These are phyloP conservation scores for Notolabrus celidotus DNA, from an alignment of 2,797 vertebrate genomes.

Conservation along the genomic window DNA sequence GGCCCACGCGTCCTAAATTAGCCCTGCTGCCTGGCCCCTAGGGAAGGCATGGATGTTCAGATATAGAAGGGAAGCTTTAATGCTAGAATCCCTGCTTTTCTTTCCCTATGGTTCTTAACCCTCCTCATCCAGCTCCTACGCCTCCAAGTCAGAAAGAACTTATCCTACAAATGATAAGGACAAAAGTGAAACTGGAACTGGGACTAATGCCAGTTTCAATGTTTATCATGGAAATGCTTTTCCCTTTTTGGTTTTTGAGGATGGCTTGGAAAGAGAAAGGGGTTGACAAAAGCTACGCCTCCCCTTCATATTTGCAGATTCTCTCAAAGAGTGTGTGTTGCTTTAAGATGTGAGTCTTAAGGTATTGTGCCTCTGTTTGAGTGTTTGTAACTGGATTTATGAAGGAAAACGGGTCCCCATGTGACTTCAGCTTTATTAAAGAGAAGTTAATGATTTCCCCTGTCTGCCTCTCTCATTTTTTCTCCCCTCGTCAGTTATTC, in stretches of 20 bases:
- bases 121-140: slow-evolving; percentile 16
- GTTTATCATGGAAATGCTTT: slow-evolving; percentile 50
- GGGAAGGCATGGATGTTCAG: slow-evolving; percentile 63
- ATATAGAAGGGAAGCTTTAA: slow-evolving; percentile 64
- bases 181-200: slow-evolving; percentile 30
- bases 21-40: slow-evolving; percentile 65
- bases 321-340: slow-evolving; percentile 3
- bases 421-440: slow-evolving; percentile 82
- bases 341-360: slow-evolving; percentile 43
- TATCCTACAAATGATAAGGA: slow-evolving; percentile 22
- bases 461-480: slow-evolving; percentile 71
- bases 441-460: slow-evolving; percentile 84
- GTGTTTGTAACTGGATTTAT: slow-evolving; percentile 55
- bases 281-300: slow-evolving; percentile 12
- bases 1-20: slow-evolving; percentile 81
- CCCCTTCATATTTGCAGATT: slow-evolving; percentile 21
- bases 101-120: slow-evolving; percentile 19
- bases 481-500: slow-evolving; percentile 31
- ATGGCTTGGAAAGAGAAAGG: slow-evolving; percentile 22
- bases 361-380: slow-evolving; percentile 35
- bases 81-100: slow-evolving; percentile 38
- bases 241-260: slow-evolving; percentile 45
- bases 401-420: slow-evolving; percentile 72
- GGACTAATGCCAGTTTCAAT: slow-evolving; percentile 40
- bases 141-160: slow-evolving; percentile 45